These are phyloP conservation scores for Atta texana DNA, from an alignment of 1,140 invertebrate species.

Conservation along the genomic window DNA sequence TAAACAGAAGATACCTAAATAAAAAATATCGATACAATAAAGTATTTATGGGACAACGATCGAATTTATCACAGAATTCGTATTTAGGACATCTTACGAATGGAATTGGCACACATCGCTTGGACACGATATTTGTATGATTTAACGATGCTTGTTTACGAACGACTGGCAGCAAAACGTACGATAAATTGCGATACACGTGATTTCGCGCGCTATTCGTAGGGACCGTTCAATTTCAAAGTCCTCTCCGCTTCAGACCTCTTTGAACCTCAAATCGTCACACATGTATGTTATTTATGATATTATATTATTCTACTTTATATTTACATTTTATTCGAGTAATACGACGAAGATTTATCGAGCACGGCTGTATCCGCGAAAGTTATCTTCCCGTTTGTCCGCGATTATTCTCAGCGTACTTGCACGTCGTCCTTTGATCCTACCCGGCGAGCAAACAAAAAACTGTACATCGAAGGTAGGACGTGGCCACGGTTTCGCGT, in stretches of 20 bases:
- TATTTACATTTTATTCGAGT: constrained; percentile 54
- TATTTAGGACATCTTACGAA: background rate
- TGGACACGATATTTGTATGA: background rate
- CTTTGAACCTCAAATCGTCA: constrained; percentile 48
- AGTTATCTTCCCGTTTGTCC: constrained; percentile 35
- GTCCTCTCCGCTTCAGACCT: background rate
- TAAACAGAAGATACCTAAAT: background rate
- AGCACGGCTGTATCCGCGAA: constrained; percentile 40
- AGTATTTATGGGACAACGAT: background rate
- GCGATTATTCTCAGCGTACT: constrained; percentile 59
- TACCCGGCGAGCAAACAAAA: constrained; percentile 33
- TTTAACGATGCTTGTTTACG: constrained; percentile 21
- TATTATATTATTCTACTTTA: constrained; percentile 53
- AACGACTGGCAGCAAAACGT: background rate
- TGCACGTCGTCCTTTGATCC: constrained; percentile 45
- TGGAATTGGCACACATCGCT: constrained; percentile 4
- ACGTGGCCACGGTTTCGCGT: constrained; percentile 18
- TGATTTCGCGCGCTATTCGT: constrained; percentile 35
- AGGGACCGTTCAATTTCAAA: constrained; percentile 33
- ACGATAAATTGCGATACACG: background rate
- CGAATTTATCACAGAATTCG: background rate
- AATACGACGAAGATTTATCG: constrained; percentile 46
- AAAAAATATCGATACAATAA: background rate
- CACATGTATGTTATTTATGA: constrained; percentile 60
- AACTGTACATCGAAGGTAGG: constrained; percentile 39